These are phyloP conservation scores for Brenthis hecate DNA, from an alignment of 2,888 invertebrate species.

Conservation along the genomic window DNA sequence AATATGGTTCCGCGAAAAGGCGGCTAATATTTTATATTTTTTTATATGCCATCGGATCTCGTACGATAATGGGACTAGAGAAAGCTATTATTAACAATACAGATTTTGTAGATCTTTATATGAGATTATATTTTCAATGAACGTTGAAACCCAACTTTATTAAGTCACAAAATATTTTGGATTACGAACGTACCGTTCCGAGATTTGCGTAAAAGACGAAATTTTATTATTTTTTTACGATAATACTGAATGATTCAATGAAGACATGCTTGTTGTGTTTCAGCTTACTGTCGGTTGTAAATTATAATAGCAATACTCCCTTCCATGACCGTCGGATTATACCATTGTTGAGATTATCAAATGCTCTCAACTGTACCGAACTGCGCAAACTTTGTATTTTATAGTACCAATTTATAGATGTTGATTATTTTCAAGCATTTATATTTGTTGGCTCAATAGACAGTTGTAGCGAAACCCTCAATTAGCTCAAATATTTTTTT, in stretches of 20 bases:
- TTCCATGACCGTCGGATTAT: constrained; percentile 9
- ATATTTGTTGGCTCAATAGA: constrained; percentile 12
- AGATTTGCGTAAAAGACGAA: not conserved
- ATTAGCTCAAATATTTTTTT: constrained; percentile 15
- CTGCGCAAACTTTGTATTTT: constrained; percentile 12
- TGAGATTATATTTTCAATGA: constrained; percentile 45
- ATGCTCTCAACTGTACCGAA: constrained; percentile 3
- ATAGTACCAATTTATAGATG: not conserved
- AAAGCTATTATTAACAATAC: constrained; percentile 21
- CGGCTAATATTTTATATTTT: too few relatives aligned
- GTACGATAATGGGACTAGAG: constrained; percentile 3
- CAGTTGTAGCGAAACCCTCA: constrained; percentile 7
- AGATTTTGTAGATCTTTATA: constrained; percentile 30
- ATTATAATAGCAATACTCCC: constrained; percentile 12
- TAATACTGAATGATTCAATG: not conserved
- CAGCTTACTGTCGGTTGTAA: not conserved
- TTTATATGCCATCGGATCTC: constrained; percentile 14
- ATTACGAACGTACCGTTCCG: not conserved
- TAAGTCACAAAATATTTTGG: constrained; percentile 21
- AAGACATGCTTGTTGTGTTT: not conserved
- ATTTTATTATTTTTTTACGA: not conserved
- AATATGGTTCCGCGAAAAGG: too few relatives aligned
- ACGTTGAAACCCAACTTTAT: constrained; percentile 36
- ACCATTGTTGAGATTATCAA: constrained; percentile 5
- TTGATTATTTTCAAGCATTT: constrained; percentile 3